These are phyloP conservation scores for Lasius platythorax DNA, from an alignment of 2,888 invertebrate genomes.

Conservation along the genomic window DNA sequence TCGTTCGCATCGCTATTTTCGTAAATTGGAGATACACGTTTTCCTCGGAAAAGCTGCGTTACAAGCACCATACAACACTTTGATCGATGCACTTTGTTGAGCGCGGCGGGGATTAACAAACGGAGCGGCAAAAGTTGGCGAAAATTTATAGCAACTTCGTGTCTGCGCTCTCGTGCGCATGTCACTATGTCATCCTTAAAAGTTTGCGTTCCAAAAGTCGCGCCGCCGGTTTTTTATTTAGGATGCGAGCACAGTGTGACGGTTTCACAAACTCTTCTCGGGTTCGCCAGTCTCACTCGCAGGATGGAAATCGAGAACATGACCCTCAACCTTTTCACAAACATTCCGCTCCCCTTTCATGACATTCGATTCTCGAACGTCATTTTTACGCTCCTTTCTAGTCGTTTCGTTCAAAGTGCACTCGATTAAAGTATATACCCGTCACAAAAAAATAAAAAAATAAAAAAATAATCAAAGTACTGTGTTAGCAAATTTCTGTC, in stretches of 20 bases:
- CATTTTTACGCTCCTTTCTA: conserved; percentile 52
- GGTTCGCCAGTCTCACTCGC: conserved; percentile 23
- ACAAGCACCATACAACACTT: conserved; percentile 27
- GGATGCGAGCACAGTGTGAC: conserved; percentile 16
- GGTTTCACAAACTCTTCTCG: conserved; percentile 60
- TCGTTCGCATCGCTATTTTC: conserved; percentile 29
- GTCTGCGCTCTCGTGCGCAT: conserved; percentile 2
- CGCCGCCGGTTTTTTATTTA: conserved; percentile 36
- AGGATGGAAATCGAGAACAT: conserved; percentile 68
- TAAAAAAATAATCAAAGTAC: not conserved
- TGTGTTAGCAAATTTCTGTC: not conserved
- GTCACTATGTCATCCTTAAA: conserved; percentile 53
- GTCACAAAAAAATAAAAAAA: not conserved
- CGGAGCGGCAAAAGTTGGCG: conserved; percentile 45
- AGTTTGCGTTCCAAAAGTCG: conserved; percentile 46
- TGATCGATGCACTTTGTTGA: conserved; percentile 44
- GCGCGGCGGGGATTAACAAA: conserved; percentile 29
- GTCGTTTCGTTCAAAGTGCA: not conserved
- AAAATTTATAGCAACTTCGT: conserved; percentile 50
- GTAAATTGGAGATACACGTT: conserved; percentile 23
- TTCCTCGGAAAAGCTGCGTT: conserved; percentile 12
- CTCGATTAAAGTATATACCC: not conserved
- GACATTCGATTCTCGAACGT: conserved; percentile 69
- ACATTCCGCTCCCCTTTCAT: conserved; percentile 57
- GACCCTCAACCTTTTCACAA: conserved; percentile 51